Conservation (phyloP, 2,113 vertebrate species). For the Micronisus gabar region DNA sequence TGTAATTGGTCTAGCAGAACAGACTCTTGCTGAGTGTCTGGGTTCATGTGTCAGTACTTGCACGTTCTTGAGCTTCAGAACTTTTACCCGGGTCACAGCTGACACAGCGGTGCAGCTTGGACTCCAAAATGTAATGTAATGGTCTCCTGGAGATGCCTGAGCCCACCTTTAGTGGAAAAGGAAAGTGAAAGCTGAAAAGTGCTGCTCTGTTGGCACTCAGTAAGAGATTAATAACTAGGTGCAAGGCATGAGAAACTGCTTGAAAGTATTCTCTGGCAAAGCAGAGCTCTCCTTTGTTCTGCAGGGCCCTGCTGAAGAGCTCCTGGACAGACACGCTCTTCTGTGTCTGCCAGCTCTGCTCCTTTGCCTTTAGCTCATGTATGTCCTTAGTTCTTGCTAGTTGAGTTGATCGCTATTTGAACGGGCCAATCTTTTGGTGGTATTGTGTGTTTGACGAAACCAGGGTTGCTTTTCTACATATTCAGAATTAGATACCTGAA, state of each 20-base stretch:
- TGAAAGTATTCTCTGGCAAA: background rate
- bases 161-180: background rate
- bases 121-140: background rate
- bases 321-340: background rate
- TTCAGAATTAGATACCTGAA: background rate
- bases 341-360: background rate
- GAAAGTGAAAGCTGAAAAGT: background rate
- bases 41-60: background rate
- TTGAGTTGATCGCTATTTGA: background rate
- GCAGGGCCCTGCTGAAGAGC: background rate
- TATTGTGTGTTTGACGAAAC: background rate
- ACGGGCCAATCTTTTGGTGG: background rate
- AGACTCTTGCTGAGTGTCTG: background rate
- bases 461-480: background rate
- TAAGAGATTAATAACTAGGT: background rate
- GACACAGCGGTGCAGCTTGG: accelerated
- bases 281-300: background rate
- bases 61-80: background rate
- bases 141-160: background rate
- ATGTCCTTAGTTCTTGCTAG: background rate
- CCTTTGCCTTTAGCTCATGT: background rate
- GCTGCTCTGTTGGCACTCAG: background rate
- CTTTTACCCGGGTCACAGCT: background rate
- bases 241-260: background rate
- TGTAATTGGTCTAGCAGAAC: background rate